These are phyloP conservation scores for Vicugna pacos DNA, from an alignment of 2,113 vertebrate genomes.

Conservation along the genomic window DNA sequence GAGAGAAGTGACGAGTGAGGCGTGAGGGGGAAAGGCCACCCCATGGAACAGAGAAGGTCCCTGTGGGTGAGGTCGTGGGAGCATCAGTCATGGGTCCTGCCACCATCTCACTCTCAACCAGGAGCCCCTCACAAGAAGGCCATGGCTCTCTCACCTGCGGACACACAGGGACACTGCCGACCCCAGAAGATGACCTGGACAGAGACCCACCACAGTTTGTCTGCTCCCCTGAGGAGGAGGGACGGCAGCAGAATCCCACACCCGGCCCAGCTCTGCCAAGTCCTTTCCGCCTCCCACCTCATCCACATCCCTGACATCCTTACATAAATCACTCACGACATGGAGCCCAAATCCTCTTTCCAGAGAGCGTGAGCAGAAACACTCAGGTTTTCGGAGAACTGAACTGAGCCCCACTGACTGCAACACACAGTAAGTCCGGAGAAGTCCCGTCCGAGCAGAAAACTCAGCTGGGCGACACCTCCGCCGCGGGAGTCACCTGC, in stretches of 20 bases:
- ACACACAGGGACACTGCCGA: background rate
- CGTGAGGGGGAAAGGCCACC: background rate
- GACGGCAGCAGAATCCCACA: background rate
- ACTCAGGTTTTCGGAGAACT: rapidly evolving
- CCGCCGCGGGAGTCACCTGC: background rate
- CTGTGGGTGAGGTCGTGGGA: no score
- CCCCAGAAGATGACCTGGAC: rapidly evolving
- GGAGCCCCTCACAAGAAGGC: rapidly evolving
- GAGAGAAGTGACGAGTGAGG: background rate
- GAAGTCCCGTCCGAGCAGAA: background rate
- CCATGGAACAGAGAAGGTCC: background rate
- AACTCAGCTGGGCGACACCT: rapidly evolving
- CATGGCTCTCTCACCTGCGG: rapidly evolving
- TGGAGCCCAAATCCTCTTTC: background rate
- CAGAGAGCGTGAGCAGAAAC: rapidly evolving
- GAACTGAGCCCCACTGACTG: rapidly evolving
- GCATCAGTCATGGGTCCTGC: background rate
- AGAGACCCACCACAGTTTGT: background rate
- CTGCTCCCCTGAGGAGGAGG: background rate
- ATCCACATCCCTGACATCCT: rapidly evolving
- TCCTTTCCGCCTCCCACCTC: rapidly evolving
- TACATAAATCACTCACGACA: background rate
- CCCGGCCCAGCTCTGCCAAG: rapidly evolving
- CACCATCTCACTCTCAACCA: background rate
- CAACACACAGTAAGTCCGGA: background rate